Percentiles rank a stretch among this genome's conserved stretches.
These are phyloP conservation scores for Caenorhabditis panamensis DNA, from an alignment of 2,888 invertebrate genomes.

Conservation along the genomic window DNA sequence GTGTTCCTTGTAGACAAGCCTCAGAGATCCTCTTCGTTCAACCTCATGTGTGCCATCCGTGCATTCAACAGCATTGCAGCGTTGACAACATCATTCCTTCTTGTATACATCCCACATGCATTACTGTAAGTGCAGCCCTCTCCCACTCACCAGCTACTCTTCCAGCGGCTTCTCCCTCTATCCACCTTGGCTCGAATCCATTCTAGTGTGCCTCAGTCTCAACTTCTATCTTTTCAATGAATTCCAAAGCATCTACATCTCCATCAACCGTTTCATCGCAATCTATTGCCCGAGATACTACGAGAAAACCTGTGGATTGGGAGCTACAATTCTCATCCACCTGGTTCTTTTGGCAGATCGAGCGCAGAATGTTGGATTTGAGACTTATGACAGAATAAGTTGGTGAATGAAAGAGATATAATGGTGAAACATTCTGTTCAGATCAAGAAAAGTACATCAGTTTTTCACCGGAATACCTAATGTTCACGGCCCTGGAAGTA, in stretches of 20 bases:
- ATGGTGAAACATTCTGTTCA: neutral
- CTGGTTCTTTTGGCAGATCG: neutral
- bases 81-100: neutral
- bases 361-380: neutral
- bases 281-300: constrained; percentile 13
- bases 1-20: constrained; percentile 14
- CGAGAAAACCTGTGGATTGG: constrained; percentile 11
- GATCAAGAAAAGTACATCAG: neutral
- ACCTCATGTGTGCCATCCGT: constrained; percentile 25
- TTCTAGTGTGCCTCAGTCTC: constrained; percentile 20
- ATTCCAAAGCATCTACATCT: constrained; percentile 47
- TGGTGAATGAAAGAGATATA: neutral
- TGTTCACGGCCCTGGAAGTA: constrained; percentile 23
- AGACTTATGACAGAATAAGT: constrained; percentile 21
- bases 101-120: constrained; percentile 23
- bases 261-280: constrained; percentile 31
- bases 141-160: neutral
- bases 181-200: constrained; percentile 27
- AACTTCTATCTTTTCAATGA: constrained; percentile 39
- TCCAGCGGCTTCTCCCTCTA: constrained; percentile 21
- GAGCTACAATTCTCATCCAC: constrained; percentile 12
- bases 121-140: constrained; percentile 6
- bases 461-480: constrained; percentile 22
- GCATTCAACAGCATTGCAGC: constrained; percentile 25
- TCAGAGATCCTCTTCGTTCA: constrained; percentile 32